These are phyloP conservation scores for Canis aureus DNA, from an alignment of 2,113 vertebrate species.

Conservation along the genomic window DNA sequence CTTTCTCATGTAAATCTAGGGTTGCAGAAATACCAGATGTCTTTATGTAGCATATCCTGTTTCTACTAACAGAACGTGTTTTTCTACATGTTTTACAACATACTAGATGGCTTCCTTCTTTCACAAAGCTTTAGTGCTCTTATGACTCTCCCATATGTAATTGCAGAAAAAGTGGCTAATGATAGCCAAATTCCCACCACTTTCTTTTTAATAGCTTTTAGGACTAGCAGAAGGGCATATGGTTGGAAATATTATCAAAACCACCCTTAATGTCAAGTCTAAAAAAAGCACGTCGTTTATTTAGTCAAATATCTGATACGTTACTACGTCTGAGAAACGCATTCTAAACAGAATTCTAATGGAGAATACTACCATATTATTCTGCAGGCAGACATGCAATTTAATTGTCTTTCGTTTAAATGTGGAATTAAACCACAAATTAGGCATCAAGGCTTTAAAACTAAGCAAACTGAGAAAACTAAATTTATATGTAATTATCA, in stretches of 20 bases:
- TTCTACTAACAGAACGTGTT: background rate
- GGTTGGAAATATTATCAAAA: background rate
- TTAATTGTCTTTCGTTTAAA: slow-evolving; percentile 61
- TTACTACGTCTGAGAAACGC: slow-evolving; percentile 34
- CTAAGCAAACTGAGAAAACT: background rate
- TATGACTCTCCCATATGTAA: background rate
- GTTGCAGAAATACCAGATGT: background rate
- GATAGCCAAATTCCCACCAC: background rate
- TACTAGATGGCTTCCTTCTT: background rate
- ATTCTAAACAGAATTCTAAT: slow-evolving; percentile 57
- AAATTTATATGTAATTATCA: slow-evolving; percentile 60
- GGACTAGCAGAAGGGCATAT: background rate
- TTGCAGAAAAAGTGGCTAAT: background rate
- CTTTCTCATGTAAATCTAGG: background rate
- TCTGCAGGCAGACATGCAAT: slow-evolving; percentile 55
- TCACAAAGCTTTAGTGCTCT: slow-evolving; percentile 16
- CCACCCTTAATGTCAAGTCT: slow-evolving; percentile 40
- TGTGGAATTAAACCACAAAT: slow-evolving; percentile 60
- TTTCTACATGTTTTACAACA: background rate
- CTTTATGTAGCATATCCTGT: background rate
- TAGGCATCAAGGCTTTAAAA: slow-evolving; percentile 54
- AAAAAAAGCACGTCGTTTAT: background rate
- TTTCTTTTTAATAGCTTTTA: background rate
- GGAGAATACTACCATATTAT: slow-evolving; percentile 15
- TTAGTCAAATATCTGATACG: background rate